Base-by-base conservation (phyloP, 1,140 invertebrate genomes). In the Drosophila guanche region DNA sequence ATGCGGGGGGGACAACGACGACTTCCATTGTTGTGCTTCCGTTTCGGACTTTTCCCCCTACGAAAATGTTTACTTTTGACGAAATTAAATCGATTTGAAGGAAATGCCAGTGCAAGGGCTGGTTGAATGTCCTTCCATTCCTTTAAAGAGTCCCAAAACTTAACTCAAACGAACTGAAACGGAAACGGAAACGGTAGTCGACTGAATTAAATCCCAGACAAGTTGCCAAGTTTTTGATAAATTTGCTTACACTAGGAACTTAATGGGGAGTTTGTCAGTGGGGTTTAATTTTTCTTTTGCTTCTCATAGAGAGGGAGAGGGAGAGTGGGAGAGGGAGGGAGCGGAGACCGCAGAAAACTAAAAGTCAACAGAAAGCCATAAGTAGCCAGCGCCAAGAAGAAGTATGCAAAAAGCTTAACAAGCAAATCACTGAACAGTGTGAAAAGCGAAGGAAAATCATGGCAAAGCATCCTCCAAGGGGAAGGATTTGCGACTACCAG, bases 21-120 rank as follows among this genome's bases (percentile, higher is more conserved):
- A 37, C 47, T 59, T 16, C 43, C 51, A 47, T 60, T 76, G 72
- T 56, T 66, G 40, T 55, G 62, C 23, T 45, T 48, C 23, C 47
- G 42, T 45, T 59, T 40, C 50, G 27, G 42, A 47, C 45, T 58
- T 41, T 58, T n/a, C 20, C 3, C 29, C 27, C 2, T 10, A 7
- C 46, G 46, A 27, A 10, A 75, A 76, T 85, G 79, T 86, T 85
- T 84, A 85, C 78, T 63, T 70, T 76, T 76, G 78, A 88, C 69
- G 74, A 88, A 78, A 88, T 85, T 85, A 88, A 85, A 88, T 86
- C 81, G 81, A 88, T 86, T 84, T 47, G 66, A 54, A 61, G 57
- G 57, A 25, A 62, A 68, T 69, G 63, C 41, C 54, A 59, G 16
- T 52, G 69, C 43, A 55, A 37, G 3, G 4, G 60, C 75, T 52